Evolutionary conservation across 2,113 vertebrate species (phyloP).

Genomic region (Hylia prasina): DNA sequence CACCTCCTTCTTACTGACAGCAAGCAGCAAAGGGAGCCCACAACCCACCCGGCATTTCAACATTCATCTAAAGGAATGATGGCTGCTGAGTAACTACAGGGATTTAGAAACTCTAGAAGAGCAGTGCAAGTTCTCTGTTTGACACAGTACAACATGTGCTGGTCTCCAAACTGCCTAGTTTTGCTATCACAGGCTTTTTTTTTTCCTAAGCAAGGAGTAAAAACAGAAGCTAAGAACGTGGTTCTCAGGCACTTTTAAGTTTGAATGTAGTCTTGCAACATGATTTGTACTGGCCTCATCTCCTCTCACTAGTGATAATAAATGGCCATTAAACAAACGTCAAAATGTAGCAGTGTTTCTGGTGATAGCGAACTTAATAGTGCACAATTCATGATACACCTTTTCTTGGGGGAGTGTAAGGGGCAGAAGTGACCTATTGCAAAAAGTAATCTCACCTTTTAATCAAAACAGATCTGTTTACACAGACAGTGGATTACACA

Average conservation of each 20-base stretch:
- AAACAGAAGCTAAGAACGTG: neutral
- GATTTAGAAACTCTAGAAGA: neutral
- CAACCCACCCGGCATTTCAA: neutral
- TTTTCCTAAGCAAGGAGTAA: neutral
- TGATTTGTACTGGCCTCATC: neutral
- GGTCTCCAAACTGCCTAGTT: neutral
- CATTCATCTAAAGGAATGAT: neutral
- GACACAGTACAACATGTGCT: neutral
- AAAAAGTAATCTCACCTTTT: neutral
- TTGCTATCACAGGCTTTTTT: neutral
- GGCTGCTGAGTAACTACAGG: neutral
- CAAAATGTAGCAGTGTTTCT: neutral
- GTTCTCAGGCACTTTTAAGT: neutral
- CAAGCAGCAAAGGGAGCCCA: neutral
- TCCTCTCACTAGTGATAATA: neutral
- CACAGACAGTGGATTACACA: neutral
- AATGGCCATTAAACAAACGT: neutral
- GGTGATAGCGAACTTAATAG: neutral
- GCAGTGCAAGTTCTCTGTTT: neutral
- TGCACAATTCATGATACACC: rapidly evolving
- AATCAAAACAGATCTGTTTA: neutral
- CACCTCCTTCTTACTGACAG: neutral
- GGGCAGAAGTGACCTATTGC: neutral
- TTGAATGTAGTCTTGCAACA: neutral
- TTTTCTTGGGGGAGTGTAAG: neutral